A percentile compares a stretch with the other conserved stretches of the same genome.
These are phyloP conservation scores for Reinhardtius hippoglossoides DNA, from an alignment of 2,113 vertebrate genomes.

Conservation along the genomic window DNA sequence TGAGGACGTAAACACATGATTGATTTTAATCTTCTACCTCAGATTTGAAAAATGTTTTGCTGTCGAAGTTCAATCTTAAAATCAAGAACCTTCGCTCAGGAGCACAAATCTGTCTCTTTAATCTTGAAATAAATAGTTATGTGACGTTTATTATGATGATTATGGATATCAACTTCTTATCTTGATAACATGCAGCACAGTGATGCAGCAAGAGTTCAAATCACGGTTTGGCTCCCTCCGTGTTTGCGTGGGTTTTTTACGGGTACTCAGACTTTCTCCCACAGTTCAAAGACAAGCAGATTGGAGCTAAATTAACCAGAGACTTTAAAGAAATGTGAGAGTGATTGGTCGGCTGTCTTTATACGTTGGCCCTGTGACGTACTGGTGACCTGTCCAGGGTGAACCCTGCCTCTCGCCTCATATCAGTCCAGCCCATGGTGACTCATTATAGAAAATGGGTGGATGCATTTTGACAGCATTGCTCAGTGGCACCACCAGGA, in stretches of 20 bases:
- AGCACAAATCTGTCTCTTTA: not conserved
- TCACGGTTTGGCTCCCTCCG: not conserved
- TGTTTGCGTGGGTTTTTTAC: not conserved
- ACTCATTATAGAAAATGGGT: too few species aligned
- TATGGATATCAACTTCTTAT: not conserved
- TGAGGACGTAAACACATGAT: too few species aligned
- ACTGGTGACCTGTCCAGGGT: too few species aligned
- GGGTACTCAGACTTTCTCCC: not conserved
- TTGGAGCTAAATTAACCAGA: not conserved
- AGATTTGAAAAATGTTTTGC: too few species aligned
- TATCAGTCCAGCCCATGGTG: too few species aligned
- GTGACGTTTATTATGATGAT: not conserved
- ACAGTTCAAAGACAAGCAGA: not conserved
- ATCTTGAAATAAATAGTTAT: not conserved
- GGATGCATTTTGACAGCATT: not conserved
- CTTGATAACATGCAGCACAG: not conserved
- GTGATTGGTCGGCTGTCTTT: not conserved
- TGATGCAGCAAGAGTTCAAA: not conserved
- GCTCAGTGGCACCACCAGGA: constrained; percentile 4
- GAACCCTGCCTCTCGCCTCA: too few species aligned
- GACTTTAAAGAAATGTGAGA: too few species aligned
- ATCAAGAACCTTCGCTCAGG: too few species aligned
- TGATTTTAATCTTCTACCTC: too few species aligned
- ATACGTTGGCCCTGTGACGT: not conserved
- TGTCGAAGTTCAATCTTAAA: too few species aligned